Evolutionary conservation across 2,888 invertebrate genomes (phyloP).

Genomic region (Nemoura dubitans): DNA sequence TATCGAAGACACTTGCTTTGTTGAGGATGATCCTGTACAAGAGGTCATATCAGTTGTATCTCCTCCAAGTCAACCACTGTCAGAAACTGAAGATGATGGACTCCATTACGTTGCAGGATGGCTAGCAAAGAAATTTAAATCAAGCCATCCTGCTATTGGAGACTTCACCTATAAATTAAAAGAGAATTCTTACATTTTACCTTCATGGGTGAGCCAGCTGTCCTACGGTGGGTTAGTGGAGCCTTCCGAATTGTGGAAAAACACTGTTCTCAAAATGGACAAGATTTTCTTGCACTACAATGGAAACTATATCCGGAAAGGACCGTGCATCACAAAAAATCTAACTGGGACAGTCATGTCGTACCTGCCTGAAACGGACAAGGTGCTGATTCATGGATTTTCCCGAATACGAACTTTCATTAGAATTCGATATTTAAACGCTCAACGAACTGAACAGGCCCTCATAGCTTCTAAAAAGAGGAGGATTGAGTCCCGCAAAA

Average conservation of each 20-base stretch:
- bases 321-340: slow-evolving; percentile 8
- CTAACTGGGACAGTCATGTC: slow-evolving; percentile 28
- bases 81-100: slow-evolving; percentile 44
- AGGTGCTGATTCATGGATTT: slow-evolving; percentile 44
- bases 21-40: neutral
- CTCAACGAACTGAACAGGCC: neutral
- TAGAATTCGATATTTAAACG: slow-evolving; percentile 47
- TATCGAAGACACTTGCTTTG: slow-evolving; percentile 14
- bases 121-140: slow-evolving; percentile 49
- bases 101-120: slow-evolving; percentile 49
- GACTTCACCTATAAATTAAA: too few relatives aligned
- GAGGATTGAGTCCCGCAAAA: neutral
- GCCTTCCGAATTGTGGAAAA: slow-evolving; percentile 48
- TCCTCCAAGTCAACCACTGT: neutral
- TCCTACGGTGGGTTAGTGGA: slow-evolving; percentile 51
- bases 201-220: slow-evolving; percentile 49
- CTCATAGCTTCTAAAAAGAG: neutral
- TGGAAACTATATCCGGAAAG: slow-evolving; percentile 30
- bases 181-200: too few relatives aligned
- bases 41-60: neutral
- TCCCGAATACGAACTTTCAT: slow-evolving; percentile 46
- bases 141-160: slow-evolving; percentile 47
- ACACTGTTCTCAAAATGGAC: slow-evolving; percentile 46
- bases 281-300: slow-evolving; percentile 48
- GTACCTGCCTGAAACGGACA: neutral